Percentiles rank a stretch among this genome's conserved stretches.
Evolutionary conservation across 2,113 vertebrate species (phyloP).

Genomic region (Scophthalmus maximus): DNA sequence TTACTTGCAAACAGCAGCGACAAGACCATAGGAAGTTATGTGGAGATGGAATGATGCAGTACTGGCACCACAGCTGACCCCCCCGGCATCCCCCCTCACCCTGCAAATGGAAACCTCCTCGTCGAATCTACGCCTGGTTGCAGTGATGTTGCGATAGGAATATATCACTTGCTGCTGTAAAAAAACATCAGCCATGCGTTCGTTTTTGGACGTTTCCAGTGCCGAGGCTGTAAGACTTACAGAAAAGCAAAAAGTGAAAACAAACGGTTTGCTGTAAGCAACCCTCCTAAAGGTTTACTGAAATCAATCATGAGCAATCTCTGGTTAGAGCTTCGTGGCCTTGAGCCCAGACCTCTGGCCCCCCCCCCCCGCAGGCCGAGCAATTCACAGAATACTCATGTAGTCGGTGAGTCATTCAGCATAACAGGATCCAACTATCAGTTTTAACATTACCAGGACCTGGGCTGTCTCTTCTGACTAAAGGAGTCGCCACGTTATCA

Average conservation of each 20-base stretch:
- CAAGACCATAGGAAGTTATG: slow-evolving; percentile 30
- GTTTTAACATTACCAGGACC: slow-evolving; percentile 34
- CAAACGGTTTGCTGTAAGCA: slow-evolving; percentile 7
- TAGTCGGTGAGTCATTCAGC: slow-evolving; percentile 58
- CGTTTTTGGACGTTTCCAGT: neutral
- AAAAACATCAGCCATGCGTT: slow-evolving; percentile 12
- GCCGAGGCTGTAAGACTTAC: neutral
- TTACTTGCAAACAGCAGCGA: neutral
- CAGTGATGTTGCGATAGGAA: neutral
- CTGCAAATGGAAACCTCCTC: slow-evolving; percentile 1
- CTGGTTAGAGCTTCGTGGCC: slow-evolving; percentile 32
- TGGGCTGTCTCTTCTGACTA: slow-evolving; percentile 32
- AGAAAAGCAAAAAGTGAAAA: neutral
- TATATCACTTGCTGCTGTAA: slow-evolving; percentile 1
- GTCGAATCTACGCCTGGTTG: neutral
- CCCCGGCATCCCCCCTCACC: slow-evolving; percentile 36
- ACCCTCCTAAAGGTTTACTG: slow-evolving; percentile 2
- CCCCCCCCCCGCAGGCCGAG: slow-evolving; percentile 29
- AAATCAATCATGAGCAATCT: slow-evolving; percentile 25
- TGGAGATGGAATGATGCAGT: slow-evolving; percentile 18
- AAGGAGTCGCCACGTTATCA: slow-evolving; percentile 60
- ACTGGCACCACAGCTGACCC: slow-evolving; percentile 42
- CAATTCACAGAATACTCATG: slow-evolving; percentile 8
- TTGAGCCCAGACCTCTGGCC: slow-evolving; percentile 40
- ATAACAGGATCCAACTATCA: slow-evolving; percentile 55